phyloP scores from a whole-genome alignment of 2,113 vertebrate genomes.

The Pipa parva region DNA sequence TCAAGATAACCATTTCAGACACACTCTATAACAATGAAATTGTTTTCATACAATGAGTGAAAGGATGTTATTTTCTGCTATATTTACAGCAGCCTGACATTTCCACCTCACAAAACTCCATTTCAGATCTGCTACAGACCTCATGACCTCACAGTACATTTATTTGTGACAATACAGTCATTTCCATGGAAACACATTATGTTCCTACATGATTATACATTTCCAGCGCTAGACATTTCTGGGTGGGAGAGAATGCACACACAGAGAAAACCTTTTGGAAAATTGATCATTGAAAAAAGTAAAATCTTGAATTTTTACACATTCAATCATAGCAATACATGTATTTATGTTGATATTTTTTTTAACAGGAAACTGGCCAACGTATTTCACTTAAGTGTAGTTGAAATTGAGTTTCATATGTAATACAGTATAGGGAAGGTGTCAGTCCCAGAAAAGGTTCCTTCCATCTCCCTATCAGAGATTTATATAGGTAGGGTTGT shows the following conservation, averaged over 20 bases:
- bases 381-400: background rate
- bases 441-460: no score
- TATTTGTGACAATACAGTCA: constrained; percentile 68
- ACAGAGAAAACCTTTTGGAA: constrained; percentile 43
- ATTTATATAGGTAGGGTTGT: no score
- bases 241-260: constrained; percentile 40
- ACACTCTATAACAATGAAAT: background rate
- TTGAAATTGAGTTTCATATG: no score
- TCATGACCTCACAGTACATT: constrained; percentile 68
- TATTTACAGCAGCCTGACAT: constrained; percentile 50
- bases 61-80: constrained; percentile 46
- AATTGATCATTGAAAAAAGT: constrained; percentile 17
- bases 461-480: no score
- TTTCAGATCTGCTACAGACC: constrained; percentile 60
- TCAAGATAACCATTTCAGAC: constrained; percentile 2
- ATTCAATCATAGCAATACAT: background rate
- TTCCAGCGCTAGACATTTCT: constrained; percentile 49
- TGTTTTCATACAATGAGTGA: background rate
- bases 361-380: background rate
- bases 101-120: constrained; percentile 58
- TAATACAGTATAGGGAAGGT: no score
- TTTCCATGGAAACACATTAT: constrained; percentile 72
- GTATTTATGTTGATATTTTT: background rate
- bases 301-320: constrained; percentile 20
- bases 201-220: constrained; percentile 60